phyloP scores from a whole-genome alignment of 2,113 vertebrate genomes.

The Zosterops hypoxanthus region DNA sequence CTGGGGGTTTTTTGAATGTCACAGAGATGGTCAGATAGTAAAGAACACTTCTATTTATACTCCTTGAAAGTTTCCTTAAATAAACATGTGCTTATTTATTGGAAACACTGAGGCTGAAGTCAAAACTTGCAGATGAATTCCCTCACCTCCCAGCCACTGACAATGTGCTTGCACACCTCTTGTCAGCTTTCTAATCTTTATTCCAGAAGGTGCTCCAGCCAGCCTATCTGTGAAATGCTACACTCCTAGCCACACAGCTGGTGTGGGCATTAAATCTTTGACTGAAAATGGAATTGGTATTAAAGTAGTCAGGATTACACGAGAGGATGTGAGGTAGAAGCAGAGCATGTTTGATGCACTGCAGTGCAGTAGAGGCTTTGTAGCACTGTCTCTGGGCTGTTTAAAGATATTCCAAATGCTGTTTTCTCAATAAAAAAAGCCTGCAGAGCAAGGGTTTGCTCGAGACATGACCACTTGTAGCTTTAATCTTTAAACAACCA shows the following conservation, averaged over 20 bases:
- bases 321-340: background rate
- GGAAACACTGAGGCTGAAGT: constrained; percentile 8
- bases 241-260: background rate
- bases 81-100: constrained; percentile 43
- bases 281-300: constrained; percentile 22
- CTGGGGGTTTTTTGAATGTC: background rate
- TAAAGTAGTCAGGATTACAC: background rate
- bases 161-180: background rate
- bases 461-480: background rate
- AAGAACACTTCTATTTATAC: constrained; percentile 60
- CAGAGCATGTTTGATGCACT: background rate
- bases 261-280: background rate
- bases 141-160: background rate
- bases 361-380: background rate
- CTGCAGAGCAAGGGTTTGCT: background rate
- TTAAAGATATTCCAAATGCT: background rate
- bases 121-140: background rate
- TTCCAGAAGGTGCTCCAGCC: constrained; percentile 22
- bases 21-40: constrained; percentile 27
- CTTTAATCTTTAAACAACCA: background rate
- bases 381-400: background rate
- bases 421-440: background rate
- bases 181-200: constrained; percentile 5
- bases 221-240: constrained; percentile 9
- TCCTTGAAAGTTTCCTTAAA: constrained; percentile 47